These are phyloP conservation scores for Echinometra lucunter DNA, from an alignment of 53 echinoderm and acorn worm species.

Conservation along the genomic window DNA sequence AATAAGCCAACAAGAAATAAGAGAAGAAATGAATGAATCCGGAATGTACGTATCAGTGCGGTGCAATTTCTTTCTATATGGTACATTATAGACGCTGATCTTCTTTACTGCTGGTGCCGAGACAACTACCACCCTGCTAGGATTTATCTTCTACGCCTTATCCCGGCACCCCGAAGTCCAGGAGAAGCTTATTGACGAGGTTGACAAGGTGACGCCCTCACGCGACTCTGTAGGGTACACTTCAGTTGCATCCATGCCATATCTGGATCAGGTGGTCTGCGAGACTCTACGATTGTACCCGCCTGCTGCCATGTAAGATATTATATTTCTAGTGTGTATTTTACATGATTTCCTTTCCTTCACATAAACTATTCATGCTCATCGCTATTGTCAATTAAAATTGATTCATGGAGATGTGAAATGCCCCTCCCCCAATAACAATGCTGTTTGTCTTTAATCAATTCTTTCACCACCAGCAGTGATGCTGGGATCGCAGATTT, in stretches of 20 bases:
- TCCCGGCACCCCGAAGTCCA: slow-evolving; percentile 80
- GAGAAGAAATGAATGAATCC: no score
- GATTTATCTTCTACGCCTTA: slow-evolving; percentile 75
- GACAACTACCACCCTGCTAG: slow-evolving; percentile 78
- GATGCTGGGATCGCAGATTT: no score
- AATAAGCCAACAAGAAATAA: no score
- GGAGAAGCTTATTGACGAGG: slow-evolving; percentile 78
- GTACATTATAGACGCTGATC: slow-evolving; percentile 45
- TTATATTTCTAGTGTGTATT: no score
- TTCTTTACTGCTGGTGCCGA: slow-evolving; percentile 87
- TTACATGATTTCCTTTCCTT: no score
- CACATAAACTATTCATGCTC: no score
- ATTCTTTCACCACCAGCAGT: no score
- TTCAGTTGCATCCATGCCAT: slow-evolving; percentile 71
- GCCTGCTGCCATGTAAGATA: slow-evolving; percentile 72
- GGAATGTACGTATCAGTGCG: no score
- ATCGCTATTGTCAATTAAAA: no score
- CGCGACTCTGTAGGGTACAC: slow-evolving; percentile 76
- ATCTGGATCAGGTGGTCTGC: slow-evolving; percentile 78
- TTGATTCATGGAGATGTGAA: no score
- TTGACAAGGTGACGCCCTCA: slow-evolving; percentile 76
- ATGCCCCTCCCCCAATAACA: no score
- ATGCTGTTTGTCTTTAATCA: no score
- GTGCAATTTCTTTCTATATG: background rate
- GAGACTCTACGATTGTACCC: slow-evolving; percentile 83